Evolutionary conservation across 2,888 invertebrate genomes (phyloP), one percentile per base, ranked within the genome.

Genomic region (Nomada hirtipes): DNA sequence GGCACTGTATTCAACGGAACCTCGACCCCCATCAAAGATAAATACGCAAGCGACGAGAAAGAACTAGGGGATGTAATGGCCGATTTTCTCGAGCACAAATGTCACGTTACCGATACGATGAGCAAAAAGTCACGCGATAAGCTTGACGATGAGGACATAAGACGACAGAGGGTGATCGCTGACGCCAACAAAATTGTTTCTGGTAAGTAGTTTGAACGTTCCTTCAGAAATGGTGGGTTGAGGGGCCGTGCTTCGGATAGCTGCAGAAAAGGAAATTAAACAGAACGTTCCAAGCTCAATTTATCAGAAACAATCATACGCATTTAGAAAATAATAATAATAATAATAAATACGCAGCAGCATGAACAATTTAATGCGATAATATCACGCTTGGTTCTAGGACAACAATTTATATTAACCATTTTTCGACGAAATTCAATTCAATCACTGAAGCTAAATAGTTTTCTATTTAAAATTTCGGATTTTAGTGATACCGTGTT

Each of bases 1-100:
- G 93, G 93, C 92, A 93, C 93, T 90, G 91, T 92, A 88, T 92
- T 93, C 92, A 93, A 93, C 90, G 93, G 93, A 90, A 93, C 93
- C 89, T 93, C 93, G 90, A 93, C 93, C 90, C 93, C 93, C 82
- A 91, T 93, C 90, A 94, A 94, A 93, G 92, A 93, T 88, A 93
- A 94, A 91, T 93, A 94, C 86, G 93, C 92, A 86, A 92, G 93
- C 81, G 93, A 93, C 57, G 93, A 94, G 87, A 93, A 93, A 92
- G 93, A 94, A 69, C 91, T 93, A 81, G 89, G 90, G 79, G 93
- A 94, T 84, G 91, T 92, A 89, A 93, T 94, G 93, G 91, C 92
- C 71, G 93, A 93, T 85, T 93, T 93, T 89, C 85, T 94, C 73
- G 92, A 92, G 71, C 92, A 93, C 83, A 93, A 93, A 86, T 91